Percentiles rank a stretch among this genome's conserved stretches.
These are phyloP conservation scores for Muricea muricata DNA, from an alignment of 92 coral and sea anemone species.

Conservation along the genomic window DNA sequence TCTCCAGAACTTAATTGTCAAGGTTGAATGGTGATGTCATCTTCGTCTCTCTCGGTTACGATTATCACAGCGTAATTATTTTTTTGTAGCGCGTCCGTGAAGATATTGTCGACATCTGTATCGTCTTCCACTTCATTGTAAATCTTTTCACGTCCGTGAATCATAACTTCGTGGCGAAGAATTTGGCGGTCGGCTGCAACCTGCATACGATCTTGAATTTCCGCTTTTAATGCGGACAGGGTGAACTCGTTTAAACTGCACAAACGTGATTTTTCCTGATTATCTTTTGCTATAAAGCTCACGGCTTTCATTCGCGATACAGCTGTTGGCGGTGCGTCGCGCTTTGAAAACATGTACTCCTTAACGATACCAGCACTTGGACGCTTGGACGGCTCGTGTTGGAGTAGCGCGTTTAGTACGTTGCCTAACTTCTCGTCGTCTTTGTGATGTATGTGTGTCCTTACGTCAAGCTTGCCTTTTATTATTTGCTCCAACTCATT, in stretches of 20 bases:
- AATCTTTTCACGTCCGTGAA: neutral
- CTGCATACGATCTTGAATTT: neutral
- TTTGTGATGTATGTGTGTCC: neutral
- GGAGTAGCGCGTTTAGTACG: neutral
- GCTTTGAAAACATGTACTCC: neutral
- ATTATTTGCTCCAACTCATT: neutral
- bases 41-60: neutral
- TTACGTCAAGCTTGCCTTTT: neutral
- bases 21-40: neutral
- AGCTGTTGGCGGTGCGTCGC: neutral
- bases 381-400: neutral
- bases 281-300: slow-evolving; percentile 3
- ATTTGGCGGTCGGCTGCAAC: neutral
- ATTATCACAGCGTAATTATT: neutral
- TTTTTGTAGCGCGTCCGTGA: neutral
- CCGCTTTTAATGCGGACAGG: neutral
- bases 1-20: neutral
- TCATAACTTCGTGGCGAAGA: neutral
- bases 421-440: neutral
- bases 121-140: neutral
- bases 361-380: neutral
- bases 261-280: neutral
- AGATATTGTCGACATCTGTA: neutral
- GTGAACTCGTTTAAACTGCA: slow-evolving; percentile 1
- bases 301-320: neutral